These are phyloP conservation scores for Mnemiopsis leidyi DNA, from an alignment of 37 sponge, comb jelly and placozoan genomes.

Conservation along the genomic window DNA sequence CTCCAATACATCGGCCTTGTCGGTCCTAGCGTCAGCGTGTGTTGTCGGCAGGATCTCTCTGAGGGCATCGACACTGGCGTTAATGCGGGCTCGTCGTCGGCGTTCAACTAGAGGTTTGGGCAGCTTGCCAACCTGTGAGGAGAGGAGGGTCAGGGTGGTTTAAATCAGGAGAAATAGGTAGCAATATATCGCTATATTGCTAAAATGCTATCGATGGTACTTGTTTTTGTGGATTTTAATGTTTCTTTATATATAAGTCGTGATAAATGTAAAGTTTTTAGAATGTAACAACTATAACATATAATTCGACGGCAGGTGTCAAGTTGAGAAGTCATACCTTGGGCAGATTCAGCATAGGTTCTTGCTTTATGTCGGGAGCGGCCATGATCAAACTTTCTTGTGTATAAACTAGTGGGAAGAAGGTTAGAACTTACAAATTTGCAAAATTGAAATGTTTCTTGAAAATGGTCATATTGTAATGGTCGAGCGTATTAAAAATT, in stretches of 20 bases:
- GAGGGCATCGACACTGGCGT: slow-evolving; percentile 39
- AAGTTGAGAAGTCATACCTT: neutral
- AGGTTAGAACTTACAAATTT: neutral
- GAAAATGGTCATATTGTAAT: too few relatives aligned
- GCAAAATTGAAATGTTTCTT: too few relatives aligned
- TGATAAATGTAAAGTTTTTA: too few relatives aligned
- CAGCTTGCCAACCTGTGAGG: slow-evolving; percentile 19
- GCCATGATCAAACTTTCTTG: slow-evolving; percentile 20
- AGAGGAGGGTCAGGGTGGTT: neutral
- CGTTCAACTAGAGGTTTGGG: slow-evolving; percentile 56
- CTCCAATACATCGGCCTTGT: slow-evolving; percentile 48
- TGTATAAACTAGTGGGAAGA: neutral
- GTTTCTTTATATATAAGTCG: too few relatives aligned
- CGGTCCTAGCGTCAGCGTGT: neutral
- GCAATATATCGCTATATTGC: too few relatives aligned
- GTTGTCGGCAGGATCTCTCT: slow-evolving; percentile 12
- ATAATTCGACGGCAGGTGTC: too few relatives aligned
- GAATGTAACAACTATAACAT: too few relatives aligned
- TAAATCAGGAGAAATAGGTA: too few relatives aligned
- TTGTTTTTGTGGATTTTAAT: too few relatives aligned
- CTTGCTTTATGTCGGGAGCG: slow-evolving; percentile 38
- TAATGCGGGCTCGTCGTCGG: slow-evolving; percentile 3
- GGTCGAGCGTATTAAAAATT: too few relatives aligned
- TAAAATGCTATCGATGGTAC: too few relatives aligned
- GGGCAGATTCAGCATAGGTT: slow-evolving; percentile 9